phyloP scores from a whole-genome alignment of 2,888 invertebrate genomes.

The Agriopis leucophaearia region DNA sequence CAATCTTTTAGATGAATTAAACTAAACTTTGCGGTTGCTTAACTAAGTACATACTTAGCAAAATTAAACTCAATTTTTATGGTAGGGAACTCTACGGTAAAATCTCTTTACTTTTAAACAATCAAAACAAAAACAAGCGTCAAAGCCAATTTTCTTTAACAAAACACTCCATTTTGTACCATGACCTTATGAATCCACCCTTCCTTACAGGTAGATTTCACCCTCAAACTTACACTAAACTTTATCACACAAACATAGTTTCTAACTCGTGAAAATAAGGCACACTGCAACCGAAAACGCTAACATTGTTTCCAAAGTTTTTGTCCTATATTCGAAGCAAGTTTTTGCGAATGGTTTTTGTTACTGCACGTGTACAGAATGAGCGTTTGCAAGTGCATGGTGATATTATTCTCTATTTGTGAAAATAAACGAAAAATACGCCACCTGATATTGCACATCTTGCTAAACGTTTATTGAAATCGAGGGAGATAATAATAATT shows the following conservation, averaged over 20 bases:
- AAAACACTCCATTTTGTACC: conserved; percentile 52
- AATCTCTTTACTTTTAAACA: too few relatives aligned
- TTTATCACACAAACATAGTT: conserved; percentile 29
- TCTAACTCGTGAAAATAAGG: background rate
- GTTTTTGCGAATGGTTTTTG: conserved; percentile 40
- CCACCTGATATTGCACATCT: conserved; percentile 40
- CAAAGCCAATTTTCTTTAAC: conserved; percentile 52
- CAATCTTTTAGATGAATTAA: too few relatives aligned
- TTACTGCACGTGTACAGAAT: conserved; percentile 35
- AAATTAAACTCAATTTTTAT: too few relatives aligned
- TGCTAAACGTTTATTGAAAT: conserved; percentile 20
- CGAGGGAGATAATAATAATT: background rate
- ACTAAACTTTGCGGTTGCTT: too few relatives aligned
- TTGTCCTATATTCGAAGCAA: conserved; percentile 53
- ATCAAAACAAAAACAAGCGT: conserved; percentile 5
- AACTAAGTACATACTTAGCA: too few relatives aligned
- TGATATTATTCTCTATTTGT: conserved; percentile 18
- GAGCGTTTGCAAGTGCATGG: conserved; percentile 30
- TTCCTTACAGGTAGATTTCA: conserved; percentile 62
- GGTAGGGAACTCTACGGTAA: too few relatives aligned
- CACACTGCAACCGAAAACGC: background rate
- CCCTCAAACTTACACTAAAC: conserved; percentile 12
- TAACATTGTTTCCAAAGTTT: conserved; percentile 36
- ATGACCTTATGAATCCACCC: conserved; percentile 50
- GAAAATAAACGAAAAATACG: conserved; percentile 15